phyloP scores from a whole-genome alignment of 1,140 invertebrate species.

The Cyclina sinensis region DNA sequence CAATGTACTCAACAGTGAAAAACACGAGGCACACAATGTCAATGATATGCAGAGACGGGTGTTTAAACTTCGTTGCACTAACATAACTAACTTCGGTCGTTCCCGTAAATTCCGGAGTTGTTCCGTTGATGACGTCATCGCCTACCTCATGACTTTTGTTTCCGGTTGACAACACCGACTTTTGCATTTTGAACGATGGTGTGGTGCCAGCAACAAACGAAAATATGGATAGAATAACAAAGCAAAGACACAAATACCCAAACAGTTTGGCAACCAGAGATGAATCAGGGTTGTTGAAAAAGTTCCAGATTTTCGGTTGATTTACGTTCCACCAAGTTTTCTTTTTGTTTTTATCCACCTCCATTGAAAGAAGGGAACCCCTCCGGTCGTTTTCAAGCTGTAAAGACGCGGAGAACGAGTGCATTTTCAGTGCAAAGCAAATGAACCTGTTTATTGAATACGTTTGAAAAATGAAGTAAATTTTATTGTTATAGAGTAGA shows the following conservation, averaged over 20 bases:
- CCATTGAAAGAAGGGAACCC: neutral
- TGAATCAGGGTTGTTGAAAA: slow-evolving; percentile 54
- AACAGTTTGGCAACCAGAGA: slow-evolving; percentile 68
- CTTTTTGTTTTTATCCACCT: neutral
- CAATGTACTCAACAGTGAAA: slow-evolving; percentile 86
- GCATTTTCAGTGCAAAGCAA: too few species aligned
- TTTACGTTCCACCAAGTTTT: slow-evolving; percentile 58
- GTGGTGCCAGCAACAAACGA: slow-evolving; percentile 74
- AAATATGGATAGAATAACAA: slow-evolving; percentile 75
- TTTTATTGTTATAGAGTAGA: too few species aligned
- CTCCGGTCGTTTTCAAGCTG: slow-evolving; percentile 72
- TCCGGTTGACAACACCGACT: neutral
- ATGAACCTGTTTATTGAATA: too few species aligned
- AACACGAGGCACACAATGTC: slow-evolving; percentile 85
- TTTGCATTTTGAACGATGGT: slow-evolving; percentile 10
- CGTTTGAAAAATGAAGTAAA: too few species aligned
- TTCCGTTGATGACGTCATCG: neutral
- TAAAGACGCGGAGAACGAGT: too few species aligned
- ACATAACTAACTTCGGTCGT: neutral
- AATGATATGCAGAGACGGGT: slow-evolving; percentile 67
- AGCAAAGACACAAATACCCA: slow-evolving; percentile 65
- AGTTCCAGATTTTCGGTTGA: slow-evolving; percentile 57
- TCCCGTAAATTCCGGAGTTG: neutral
- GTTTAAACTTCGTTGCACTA: slow-evolving; percentile 3
- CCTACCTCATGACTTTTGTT: neutral